Base-by-base conservation (phyloP, 2,888 invertebrate species). In the Coenonympha glycerion region DNA sequence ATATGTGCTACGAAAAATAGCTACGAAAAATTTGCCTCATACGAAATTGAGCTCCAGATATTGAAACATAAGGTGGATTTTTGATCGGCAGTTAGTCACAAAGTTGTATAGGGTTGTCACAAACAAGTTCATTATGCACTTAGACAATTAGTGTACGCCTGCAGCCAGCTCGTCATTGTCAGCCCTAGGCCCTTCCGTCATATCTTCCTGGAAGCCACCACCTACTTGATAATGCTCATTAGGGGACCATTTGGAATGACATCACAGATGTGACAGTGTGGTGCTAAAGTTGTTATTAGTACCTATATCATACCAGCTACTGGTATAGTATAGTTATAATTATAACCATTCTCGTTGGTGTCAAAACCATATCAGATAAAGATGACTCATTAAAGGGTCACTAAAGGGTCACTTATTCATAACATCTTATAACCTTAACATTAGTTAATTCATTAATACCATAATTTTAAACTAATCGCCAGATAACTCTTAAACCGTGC, bases 101-200 rank as follows among this genome's bases (percentile, higher is more conserved):
- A 69, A 70, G 62, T 66, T 67, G 60, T 61, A 62, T 68, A 80
- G 76, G 79, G 80, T 69, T 79, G 76, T 69, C 70, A 67, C 71
- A 72, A 77, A 83, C 71, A 83, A 83, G 82, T 82, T 84, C 75
- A 82, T 85, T 85, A 85, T 83, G 73, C 83, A 85, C 85, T 85
- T 85, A 84, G 76, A 84, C 83, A 85, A 85, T 85, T 83, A 85
- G 76, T 84, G 85, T 82, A 83, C 72, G 77, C 82, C 70, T 58
- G 71, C 65, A 70, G 79, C 68, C 62, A 59, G 60, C 62, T 61
- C 53, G 65, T 63, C 73, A 69, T 68, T 73, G 71, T 71, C 69
- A 69, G 69, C 79, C 76, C 69, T 70, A 64, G 68, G 79, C 75
- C 67, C 61, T 82, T 81, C 83, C 82, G 77, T 68, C 64, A 68